Base-by-base conservation (phyloP, 2,113 vertebrate genomes). In the Rhodinocichla rosea region DNA sequence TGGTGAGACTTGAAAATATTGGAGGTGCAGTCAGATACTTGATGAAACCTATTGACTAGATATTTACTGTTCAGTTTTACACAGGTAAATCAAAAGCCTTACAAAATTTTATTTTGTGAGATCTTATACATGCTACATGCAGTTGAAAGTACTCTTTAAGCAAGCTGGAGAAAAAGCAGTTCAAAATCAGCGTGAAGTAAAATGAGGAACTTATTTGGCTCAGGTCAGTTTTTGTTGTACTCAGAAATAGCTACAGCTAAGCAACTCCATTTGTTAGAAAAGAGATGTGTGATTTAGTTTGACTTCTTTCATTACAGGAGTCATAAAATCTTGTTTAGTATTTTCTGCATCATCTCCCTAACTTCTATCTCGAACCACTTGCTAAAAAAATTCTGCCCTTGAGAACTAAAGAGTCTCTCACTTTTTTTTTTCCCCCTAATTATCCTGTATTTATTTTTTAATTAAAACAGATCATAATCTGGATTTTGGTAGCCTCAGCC, bases 191-290 rank as follows among this genome's bases (percentile, higher is more conserved):
- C 6, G 3, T 79, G 49, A 89, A 71, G 32, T 87, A 62, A 92
- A 96, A 95, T 4, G 7, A 85, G 83, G 90, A 95, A 95, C 93
- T 95, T 68, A 15, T 45, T 84, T 85, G 62, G 45, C 17, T 89
- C n/a, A 57, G 69, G 67, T 95, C n/a, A 27, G 37, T 50, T 91
- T 92, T 87, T 53, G 10, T 77, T 87, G 39, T 63, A 45, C 16
- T 81, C 10, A 21, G 64, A 91, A 87, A 75, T 63, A 39, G 30
- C 55, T 69, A 32, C 32, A 32, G 59, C 57, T 75, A 24, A 69
- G 62, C 47, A 75, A 16, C 32, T 74, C 39, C 0, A 2, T 70
- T 87, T 6, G 2, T 18, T 89, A 42, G 79, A 62, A 92, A 71
- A 70, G 40, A 77, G 35, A 53, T 64, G 7, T 40, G 39, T 85